Evolutionary conservation across 92 coral and sea anemone genomes (phyloP), one percentile per base, ranked within the genome.

Genomic region (Palythoa grandis): DNA sequence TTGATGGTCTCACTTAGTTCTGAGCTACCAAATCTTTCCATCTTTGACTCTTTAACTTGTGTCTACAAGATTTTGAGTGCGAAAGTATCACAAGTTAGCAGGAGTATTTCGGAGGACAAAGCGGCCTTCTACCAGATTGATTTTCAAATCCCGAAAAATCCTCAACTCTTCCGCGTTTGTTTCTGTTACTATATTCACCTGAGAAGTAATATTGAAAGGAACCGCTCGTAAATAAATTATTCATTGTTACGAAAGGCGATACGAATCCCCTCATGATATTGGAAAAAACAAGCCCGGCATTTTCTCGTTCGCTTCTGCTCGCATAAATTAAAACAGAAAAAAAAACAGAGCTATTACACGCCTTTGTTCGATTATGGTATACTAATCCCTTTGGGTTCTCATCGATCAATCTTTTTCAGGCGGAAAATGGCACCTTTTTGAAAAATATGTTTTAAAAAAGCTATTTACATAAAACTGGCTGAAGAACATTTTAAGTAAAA

Each of bases 1-100:
- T 89, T 83, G 17, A 94, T 82, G 10, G 89, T 89, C 15, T 90
- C 90, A 35, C 66, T 74, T 4, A 94, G 91, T 25, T 92, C 89
- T 3, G 76, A 54, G 19, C 86, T 89, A 52, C 87, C 83, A 48
- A 89, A 85, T 12, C 11, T 89, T 60, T 89, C 85, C 85, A 80
- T 80, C 70, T 52, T 48, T 67, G 60, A 14, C 6, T 20, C 63
- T 17, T 43, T 19, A 79, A 22, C 40, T 23, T 10, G 24, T 53
- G 38, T 13, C 14, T 3, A 43, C 48, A 12, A 73, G 24, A 20
- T 19, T 40, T 3, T 4, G 35, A 52, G 35, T 24, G 83, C 57
- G 24, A 53, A 40, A 38, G 8, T 39, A 57, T 37, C 17, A 5
- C 52, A 29, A 56, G 54, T 77, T 78, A 29, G 57, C 40, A 5